Evolutionary conservation across 2,888 invertebrate genomes (phyloP), one percentile per base, ranked within the genome.

Genomic region (Mesorhabditis belari): DNA sequence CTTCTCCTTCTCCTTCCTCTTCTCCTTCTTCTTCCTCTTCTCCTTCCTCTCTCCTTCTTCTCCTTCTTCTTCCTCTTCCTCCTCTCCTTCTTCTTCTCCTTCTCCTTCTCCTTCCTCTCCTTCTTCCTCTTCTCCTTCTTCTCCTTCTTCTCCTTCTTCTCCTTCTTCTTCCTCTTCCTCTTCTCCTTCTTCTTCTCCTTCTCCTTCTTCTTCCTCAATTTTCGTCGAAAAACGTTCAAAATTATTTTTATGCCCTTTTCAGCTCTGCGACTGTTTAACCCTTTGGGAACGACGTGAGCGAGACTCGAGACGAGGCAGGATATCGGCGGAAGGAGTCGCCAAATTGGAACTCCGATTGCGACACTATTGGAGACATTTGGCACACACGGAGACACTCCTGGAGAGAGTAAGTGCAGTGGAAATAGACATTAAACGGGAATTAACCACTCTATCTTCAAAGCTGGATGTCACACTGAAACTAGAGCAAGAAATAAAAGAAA

Each of bases 281-380:
- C 65, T 61, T 5, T 77, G 77, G 77, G 77, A 77, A 55, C 61
- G 67, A 5, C 61, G 64, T 29, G 70, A 70, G 17, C 60, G 71
- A 51, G 74, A 72, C 53, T 62, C 55, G 17, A 64, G 69, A 51
- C 54, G 71, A 17, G 74, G 74, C 12, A 58, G 67, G 49, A 62
- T 73, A 25, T 35, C 64, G 12, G 54, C 64, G 2, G 73, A 73
- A 51, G 71, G 74, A 53, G 63, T 69, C 21, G 70, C 75, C 19
- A 65, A 69, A 5, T 61, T 77, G 5, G 69, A 66, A 6, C 67
- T 75, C 27, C 64, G 73, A 52, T 64, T 72, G 62, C 60, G 75
- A 44, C 77, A 95, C 63, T 94, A 93, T 84, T 93, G 93, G 88
- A 88, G 89, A 81, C 89, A 88, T 80, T 88, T 90, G 64, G 62